These are phyloP conservation scores for Enteromius paludinosus DNA, from an alignment of 2,797 vertebrate species.

Conservation along the genomic window DNA sequence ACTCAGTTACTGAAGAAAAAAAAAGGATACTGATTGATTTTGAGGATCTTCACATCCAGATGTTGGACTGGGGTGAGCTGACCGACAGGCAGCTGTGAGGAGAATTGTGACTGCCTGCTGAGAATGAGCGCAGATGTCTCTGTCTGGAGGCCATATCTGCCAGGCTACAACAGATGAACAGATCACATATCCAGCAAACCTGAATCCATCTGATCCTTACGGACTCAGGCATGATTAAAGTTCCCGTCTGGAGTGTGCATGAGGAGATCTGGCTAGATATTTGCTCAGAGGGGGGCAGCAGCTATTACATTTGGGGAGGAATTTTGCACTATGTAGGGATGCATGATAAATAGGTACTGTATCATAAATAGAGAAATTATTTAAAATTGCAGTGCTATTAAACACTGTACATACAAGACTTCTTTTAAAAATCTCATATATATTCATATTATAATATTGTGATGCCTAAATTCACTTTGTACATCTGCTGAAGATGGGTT, in stretches of 20 bases:
- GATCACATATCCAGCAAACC: constrained; percentile 33
- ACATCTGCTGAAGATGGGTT: background rate
- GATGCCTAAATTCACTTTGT: background rate
- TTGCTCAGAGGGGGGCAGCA: background rate
- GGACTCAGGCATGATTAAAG: constrained; percentile 16
- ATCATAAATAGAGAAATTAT: background rate
- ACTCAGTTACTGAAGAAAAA: constrained; percentile 12
- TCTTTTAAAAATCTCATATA: background rate
- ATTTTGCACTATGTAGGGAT: background rate
- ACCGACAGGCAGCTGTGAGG: constrained; percentile 9
- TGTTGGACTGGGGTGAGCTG: constrained; percentile 6
- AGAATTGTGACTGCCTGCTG: constrained; percentile 7
- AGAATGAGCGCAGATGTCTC: constrained; percentile 7
- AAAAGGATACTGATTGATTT: background rate
- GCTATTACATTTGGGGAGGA: background rate
- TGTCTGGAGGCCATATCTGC: constrained; percentile 22
- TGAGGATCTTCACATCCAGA: constrained; percentile 28
- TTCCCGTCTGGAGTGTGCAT: constrained; percentile 7
- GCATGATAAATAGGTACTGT: background rate
- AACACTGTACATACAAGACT: background rate
- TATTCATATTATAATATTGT: background rate
- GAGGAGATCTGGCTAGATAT: background rate
- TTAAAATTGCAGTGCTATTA: background rate
- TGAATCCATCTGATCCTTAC: constrained; percentile 8
- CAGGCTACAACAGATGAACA: background rate